phyloP scores from a whole-genome alignment of 2,888 invertebrate species.

The Scaptomyza caliginosa region DNA sequence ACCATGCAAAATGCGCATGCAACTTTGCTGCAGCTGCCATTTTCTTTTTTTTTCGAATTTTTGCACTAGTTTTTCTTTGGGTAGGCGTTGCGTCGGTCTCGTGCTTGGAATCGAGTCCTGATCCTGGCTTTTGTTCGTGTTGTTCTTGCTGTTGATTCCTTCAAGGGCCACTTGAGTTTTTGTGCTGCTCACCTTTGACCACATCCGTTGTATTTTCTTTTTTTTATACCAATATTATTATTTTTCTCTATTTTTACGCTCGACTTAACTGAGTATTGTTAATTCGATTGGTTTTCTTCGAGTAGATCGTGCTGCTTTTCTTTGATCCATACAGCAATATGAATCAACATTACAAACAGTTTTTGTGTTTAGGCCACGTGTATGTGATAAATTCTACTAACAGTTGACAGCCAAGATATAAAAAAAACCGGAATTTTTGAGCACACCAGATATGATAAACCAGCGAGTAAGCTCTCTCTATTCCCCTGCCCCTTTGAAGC shows the following conservation, averaged over 20 bases:
- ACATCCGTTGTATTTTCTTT: conserved; percentile 48
- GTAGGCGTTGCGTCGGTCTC: conserved; percentile 67
- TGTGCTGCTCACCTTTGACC: conserved; percentile 59
- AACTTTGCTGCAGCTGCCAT: conserved; percentile 24
- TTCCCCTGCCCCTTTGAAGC: conserved; percentile 7
- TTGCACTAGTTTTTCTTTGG: conserved; percentile 35
- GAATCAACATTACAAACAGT: not conserved
- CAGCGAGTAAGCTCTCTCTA: conserved; percentile 14
- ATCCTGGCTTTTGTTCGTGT: conserved; percentile 30
- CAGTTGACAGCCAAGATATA: conserved; percentile 2
- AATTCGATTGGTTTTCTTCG: conserved; percentile 12
- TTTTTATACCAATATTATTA: conserved; percentile 39
- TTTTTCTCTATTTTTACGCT: conserved; percentile 51
- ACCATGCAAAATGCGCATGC: conserved; percentile 37
- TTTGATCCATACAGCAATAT: not conserved
- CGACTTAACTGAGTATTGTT: conserved; percentile 55
- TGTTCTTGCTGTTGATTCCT: conserved; percentile 8
- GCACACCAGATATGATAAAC: conserved; percentile 8
- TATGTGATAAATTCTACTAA: not conserved
- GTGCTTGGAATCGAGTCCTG: conserved; percentile 42
- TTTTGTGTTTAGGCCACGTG: conserved; percentile 25
- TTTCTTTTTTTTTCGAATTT: conserved; percentile 23
- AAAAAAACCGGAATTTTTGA: conserved; percentile 14
- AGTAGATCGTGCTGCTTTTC: conserved; percentile 59
- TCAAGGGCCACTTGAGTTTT: conserved; percentile 56